Evolutionary conservation across 2,113 vertebrate species (phyloP).

Genomic region (Megaptera novaeangliae): DNA sequence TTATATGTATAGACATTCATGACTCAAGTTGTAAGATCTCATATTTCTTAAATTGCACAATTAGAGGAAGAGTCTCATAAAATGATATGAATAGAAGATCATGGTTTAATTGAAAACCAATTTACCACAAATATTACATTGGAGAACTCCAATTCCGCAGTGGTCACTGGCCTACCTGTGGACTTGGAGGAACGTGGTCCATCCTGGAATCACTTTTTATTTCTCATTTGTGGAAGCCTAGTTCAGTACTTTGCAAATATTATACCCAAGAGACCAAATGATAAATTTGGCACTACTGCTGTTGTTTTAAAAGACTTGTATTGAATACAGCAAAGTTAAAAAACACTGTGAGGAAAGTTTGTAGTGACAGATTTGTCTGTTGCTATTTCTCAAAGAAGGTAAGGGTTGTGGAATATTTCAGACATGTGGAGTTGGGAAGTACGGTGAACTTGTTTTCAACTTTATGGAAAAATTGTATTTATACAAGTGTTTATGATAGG

Average conservation of each 20-base stretch:
- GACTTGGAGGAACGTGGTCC: accelerated
- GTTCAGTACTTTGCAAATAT: not conserved
- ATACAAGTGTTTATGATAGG: slow-evolving; percentile 42
- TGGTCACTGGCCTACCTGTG: not conserved
- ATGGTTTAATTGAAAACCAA: not conserved
- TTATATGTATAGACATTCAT: not conserved
- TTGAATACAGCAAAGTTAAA: not conserved
- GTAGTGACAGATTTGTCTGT: not conserved
- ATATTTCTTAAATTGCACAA: not conserved
- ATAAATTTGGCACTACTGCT: not conserved
- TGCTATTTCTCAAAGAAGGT: not conserved
- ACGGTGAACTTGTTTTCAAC: not conserved
- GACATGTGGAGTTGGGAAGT: not conserved
- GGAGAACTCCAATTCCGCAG: not conserved
- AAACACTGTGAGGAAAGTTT: not conserved
- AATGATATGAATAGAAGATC: not conserved
- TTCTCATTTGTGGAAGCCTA: not conserved
- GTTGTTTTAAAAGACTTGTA: not conserved
- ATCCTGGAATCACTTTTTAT: not conserved
- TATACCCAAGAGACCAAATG: not conserved
- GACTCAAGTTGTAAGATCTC: not conserved
- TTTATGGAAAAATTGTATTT: slow-evolving; percentile 5
- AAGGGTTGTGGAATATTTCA: not conserved
- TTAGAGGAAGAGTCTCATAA: not conserved
- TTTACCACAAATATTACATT: not conserved